Conservation (phyloP, 2,797 vertebrate genomes). For the Spinibarbus caldwelli region DNA sequence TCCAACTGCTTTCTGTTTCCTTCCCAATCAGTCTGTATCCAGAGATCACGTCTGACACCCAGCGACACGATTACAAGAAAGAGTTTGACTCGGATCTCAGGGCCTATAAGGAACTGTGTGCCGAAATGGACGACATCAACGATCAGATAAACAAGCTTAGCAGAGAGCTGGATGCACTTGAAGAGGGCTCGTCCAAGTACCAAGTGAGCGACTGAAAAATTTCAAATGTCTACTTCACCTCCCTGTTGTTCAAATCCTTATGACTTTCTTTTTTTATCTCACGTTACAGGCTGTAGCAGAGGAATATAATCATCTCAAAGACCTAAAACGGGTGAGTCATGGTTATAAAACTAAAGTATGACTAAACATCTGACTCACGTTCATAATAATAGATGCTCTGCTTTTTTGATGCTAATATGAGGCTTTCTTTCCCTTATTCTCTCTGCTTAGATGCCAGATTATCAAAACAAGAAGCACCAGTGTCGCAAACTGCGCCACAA, state of each 20-base stretch:
- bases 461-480: slow-evolving; percentile 82
- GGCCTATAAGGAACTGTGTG: slow-evolving; percentile 84
- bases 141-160: slow-evolving; percentile 85
- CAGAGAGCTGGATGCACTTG: slow-evolving; percentile 80
- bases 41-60: slow-evolving; percentile 75
- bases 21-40: slow-evolving; percentile 80
- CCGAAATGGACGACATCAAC: slow-evolving; percentile 86
- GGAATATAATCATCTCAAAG: slow-evolving; percentile 88
- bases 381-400: slow-evolving; percentile 3
- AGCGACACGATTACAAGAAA: slow-evolving; percentile 83
- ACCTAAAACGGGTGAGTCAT: slow-evolving; percentile 82
- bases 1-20: neutral
- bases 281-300: slow-evolving; percentile 79
- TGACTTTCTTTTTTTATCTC: neutral
- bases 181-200: slow-evolving; percentile 80
- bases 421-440: neutral
- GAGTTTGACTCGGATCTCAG: slow-evolving; percentile 85
- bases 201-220: slow-evolving; percentile 59
- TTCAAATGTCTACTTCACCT: neutral
- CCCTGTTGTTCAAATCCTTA: neutral
- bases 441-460: slow-evolving; percentile 79
- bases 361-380: slow-evolving; percentile 1
- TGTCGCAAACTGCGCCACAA: slow-evolving; percentile 84
- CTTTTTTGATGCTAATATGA: slow-evolving; percentile 2
- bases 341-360: neutral